Evolutionary conservation across 2,113 vertebrate genomes (phyloP), one percentile per base, ranked within the genome.

Genomic region (Lamprotornis superbus): DNA sequence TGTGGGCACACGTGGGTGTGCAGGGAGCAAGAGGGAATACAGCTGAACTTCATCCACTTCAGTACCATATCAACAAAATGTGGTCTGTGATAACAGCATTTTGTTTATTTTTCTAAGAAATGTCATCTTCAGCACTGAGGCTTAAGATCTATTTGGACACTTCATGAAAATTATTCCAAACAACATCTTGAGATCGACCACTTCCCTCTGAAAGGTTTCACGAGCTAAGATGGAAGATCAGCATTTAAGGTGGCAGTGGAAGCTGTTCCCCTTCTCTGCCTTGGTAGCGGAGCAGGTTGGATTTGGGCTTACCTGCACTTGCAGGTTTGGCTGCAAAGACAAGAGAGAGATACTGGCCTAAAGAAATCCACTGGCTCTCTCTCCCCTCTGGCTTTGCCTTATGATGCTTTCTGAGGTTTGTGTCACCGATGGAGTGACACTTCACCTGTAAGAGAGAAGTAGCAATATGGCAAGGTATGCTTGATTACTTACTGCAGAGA

Each of bases 1-100:
- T 5, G 0, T 2, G 4, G 55, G 55, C 31, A 56, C 0, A 2
- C 0, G 2, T 1, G 5, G n/a, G 15, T 2, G 30, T 73, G 64
- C 44, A 44, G 40, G 53, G 59, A 55, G 63, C 2, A 6, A 61
- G 44, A 79, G 27, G 27, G 18, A 91, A 56, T 44, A 27, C 17
- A 49, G 55, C 31, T 40, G 59, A 59, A 27, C 33, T 67, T 44
- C 35, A 37, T 7, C 61, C 39, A 7, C 61, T 59, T 46, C 33
- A 31, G 49, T 27, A 20, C 37, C 15, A 3, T 47, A 84, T 64
- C 1, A 1, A 65, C 7, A 57, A 56, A 90, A 44, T 3, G 17
- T 49, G 37, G 46, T 39, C 79, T 80, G n/a, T 53, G 71, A 89
- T 35, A 56, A 47, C 12, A 39, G 31, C 4, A 4, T 31, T 59